phyloP scores from a whole-genome alignment of 1,140 invertebrate genomes.

The Drosophila sp. region DNA sequence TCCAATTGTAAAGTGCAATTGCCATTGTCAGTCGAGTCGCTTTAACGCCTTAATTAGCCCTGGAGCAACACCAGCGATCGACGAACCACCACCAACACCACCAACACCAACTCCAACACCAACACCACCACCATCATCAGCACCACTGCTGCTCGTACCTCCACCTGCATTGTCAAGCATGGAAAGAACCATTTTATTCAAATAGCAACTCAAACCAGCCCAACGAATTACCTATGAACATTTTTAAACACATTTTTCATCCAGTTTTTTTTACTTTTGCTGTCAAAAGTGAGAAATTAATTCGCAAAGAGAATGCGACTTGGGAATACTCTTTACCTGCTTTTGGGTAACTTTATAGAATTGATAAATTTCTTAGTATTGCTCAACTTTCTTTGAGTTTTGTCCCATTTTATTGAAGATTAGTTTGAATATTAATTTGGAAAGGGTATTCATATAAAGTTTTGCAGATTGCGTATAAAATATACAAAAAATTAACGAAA shows the following conservation, averaged over 20 bases:
- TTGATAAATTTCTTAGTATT: background rate
- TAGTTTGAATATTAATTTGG: background rate
- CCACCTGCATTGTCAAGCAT: slow-evolving; percentile 18
- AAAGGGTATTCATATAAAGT: background rate
- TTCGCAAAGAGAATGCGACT: background rate
- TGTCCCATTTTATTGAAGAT: background rate
- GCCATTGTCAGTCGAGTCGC: slow-evolving; percentile 29
- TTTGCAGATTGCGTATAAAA: background rate
- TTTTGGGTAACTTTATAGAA: background rate
- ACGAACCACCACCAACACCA: slow-evolving; percentile 26
- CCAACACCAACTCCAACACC: slow-evolving; percentile 32
- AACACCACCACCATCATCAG: background rate
- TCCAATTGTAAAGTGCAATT: slow-evolving; percentile 25
- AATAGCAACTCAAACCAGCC: slow-evolving; percentile 21
- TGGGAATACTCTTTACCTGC: slow-evolving; percentile 1
- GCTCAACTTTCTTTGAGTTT: background rate
- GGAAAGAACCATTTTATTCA: slow-evolving; percentile 8
- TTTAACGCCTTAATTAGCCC: slow-evolving; percentile 72
- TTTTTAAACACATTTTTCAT: slow-evolving; percentile 54
- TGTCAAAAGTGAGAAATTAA: slow-evolving; percentile 27
- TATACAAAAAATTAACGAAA: slow-evolving; percentile 56
- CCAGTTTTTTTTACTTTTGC: slow-evolving; percentile 43
- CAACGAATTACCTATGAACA: slow-evolving; percentile 58
- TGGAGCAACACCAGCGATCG: slow-evolving; percentile 36
- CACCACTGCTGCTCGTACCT: slow-evolving; percentile 7